Evolutionary conservation across 2,888 invertebrate genomes (phyloP).

Genomic region (Erebia palarica): DNA sequence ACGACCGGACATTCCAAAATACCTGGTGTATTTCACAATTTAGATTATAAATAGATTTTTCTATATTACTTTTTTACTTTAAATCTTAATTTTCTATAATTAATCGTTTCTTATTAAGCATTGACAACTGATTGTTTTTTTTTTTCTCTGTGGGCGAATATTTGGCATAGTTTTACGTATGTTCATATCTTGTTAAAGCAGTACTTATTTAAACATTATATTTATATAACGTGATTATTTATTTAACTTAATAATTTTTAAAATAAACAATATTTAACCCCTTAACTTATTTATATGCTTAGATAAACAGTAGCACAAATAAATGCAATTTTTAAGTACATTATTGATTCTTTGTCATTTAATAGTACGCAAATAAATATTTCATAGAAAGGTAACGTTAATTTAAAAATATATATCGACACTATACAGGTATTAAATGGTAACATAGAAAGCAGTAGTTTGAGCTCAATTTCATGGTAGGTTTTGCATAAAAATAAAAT

Average conservation of each 20-base stretch:
- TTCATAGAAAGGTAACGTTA: no score
- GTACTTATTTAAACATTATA: conserved; percentile 6
- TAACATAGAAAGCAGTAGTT: not conserved
- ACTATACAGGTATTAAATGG: no score
- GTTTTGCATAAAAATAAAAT: not conserved
- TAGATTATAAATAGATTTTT: conserved; percentile 30
- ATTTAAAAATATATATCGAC: no score
- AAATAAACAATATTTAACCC: no score
- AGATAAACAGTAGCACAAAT: no score
- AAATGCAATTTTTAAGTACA: no score
- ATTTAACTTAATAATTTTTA: not conserved
- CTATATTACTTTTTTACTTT: conserved; percentile 31
- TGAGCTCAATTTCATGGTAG: not conserved
- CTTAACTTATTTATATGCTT: no score
- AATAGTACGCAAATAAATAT: no score
- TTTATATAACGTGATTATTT: not conserved
- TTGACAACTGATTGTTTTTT: not conserved
- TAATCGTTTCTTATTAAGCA: not conserved
- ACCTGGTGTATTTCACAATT: conserved; percentile 38
- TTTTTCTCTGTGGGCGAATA: conserved; percentile 7
- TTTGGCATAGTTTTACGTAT: not conserved
- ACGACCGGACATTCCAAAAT: conserved; percentile 69
- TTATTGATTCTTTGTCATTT: no score
- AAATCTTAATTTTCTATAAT: conserved; percentile 32
- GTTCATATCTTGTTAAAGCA: not conserved